Percentiles rank a stretch among this genome's conserved stretches.
phyloP scores from a whole-genome alignment of 2,113 vertebrate genomes.

The Calonectris borealis region DNA sequence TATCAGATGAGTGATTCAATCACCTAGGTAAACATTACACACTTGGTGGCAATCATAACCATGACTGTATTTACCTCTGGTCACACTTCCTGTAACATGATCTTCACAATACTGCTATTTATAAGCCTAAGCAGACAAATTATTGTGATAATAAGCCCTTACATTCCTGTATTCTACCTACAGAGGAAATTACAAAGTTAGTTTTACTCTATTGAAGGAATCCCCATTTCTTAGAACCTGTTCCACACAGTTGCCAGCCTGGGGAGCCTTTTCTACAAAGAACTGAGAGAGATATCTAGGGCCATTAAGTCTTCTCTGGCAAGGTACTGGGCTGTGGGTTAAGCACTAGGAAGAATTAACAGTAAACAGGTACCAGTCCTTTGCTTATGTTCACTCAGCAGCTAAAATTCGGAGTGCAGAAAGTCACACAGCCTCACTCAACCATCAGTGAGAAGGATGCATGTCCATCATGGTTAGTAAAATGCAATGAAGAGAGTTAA shows the following conservation, averaged over 20 bases:
- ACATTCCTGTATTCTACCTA: conserved; percentile 47
- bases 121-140: conserved; percentile 46
- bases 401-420: not conserved
- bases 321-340: not conserved
- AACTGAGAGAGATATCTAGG: not conserved
- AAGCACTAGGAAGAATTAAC: not conserved
- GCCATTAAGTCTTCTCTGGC: not conserved
- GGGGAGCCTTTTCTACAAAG: not conserved
- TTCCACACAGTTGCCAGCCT: not conserved
- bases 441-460: not conserved
- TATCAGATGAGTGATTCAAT: conserved; percentile 57
- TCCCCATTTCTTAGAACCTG: not conserved
- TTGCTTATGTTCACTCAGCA: not conserved
- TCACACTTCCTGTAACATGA: not conserved
- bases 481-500: conserved; percentile 43
- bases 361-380: not conserved
- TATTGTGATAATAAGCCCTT: conserved; percentile 27
- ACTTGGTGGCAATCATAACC: conserved; percentile 59
- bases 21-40: conserved; percentile 59
- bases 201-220: not conserved
- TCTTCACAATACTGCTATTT: conserved; percentile 22
- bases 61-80: conserved; percentile 9
- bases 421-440: not conserved
- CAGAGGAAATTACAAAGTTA: conserved; percentile 51
- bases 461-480: not conserved